Conservation (phyloP, 2,797 vertebrate species). For the Poeciliopsis turneri region DNA sequence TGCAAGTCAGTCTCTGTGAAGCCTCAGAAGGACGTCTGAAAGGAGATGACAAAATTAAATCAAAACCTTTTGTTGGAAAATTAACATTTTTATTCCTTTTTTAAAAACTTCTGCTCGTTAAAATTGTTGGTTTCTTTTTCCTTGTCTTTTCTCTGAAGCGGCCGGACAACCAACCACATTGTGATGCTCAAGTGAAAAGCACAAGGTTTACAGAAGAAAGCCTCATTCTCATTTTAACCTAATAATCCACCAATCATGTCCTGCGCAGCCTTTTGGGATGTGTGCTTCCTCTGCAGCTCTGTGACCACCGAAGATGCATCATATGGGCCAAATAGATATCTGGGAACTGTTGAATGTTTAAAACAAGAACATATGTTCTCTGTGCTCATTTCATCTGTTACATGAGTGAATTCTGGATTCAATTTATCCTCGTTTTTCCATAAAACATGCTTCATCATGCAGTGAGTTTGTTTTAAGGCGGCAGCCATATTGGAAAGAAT, state of each 20-base stretch:
- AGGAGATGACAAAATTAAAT: conserved; percentile 39
- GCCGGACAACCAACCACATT: conserved; percentile 97
- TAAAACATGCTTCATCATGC: conserved; percentile 44
- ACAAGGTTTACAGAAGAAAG: conserved; percentile 56
- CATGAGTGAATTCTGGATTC: conserved; percentile 56
- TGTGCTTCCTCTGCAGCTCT: conserved; percentile 56
- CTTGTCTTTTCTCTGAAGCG: conserved; percentile 76
- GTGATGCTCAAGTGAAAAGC: conserved; percentile 80
- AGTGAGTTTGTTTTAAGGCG: conserved; percentile 20
- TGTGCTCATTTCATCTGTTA: conserved; percentile 62
- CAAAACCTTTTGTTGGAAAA: conserved; percentile 22
- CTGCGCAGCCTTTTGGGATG: conserved; percentile 51
- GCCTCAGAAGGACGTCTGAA: conserved; percentile 1
- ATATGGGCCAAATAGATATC: conserved; percentile 35
- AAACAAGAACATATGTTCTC: conserved; percentile 6
- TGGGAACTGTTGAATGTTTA: conserved; percentile 29
- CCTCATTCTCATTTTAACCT: conserved; percentile 51
- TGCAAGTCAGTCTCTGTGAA: conserved; percentile 19
- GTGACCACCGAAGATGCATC: conserved; percentile 59
- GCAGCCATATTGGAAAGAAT: conserved; percentile 59
- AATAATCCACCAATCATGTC: conserved; percentile 65
- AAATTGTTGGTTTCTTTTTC: conserved; percentile 14
- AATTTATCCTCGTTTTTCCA: conserved; percentile 47
- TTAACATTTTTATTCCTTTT: neutral
- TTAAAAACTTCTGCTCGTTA: neutral